Base-by-base conservation (phyloP, 2,113 vertebrate genomes). In the Columbina picui region DNA sequence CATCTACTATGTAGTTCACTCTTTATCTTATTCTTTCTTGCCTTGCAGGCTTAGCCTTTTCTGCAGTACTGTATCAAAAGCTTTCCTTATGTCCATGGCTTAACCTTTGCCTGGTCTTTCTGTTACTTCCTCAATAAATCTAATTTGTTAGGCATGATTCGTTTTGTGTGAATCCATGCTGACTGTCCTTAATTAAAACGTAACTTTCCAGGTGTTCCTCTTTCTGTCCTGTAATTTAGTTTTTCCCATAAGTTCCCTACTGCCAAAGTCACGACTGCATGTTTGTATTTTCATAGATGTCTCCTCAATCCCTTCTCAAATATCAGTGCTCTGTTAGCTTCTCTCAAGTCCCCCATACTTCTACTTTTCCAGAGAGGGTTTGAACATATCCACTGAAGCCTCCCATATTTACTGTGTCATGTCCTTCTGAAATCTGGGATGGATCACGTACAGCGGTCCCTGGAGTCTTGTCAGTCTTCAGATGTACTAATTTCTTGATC, bases 71-170 rank as follows among this genome's bases (percentile, higher is more conserved):
- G 74, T 94, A 92, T 97, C 97, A 94, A 95, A 97, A 93, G 73
- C 67, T 95, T 96, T 97, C 91, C 96, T 96, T 85, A 84, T 96
- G 95, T 95, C 94, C 74, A 52, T 7, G 32, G 82, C 89, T 97
- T 95, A 97, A 95, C 95, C 92, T 97, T 90, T 65, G 22, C 69
- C 80, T 94, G 83, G 84, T 96, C 89, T 93, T 97, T 93, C 84
- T 95, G 91, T 96, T 94, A 89, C 93, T 96, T 97, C 96, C 96
- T 97, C 96, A 86, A 94, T 97, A 97, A 97, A 97, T 97, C 96
- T 97, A 94, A 96, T 96, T 95, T 96, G 89, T 95, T 97, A 97
- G 96, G 95, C 95, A 95, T 34, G 88, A 87, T 92, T 95, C 4
- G 18, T 93, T 97, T 84, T 94, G 95, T 94, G 84, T 80, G 91